Evolutionary conservation across 2,113 vertebrate genomes (phyloP).

Genomic region (Motacilla tschutschensis): DNA sequence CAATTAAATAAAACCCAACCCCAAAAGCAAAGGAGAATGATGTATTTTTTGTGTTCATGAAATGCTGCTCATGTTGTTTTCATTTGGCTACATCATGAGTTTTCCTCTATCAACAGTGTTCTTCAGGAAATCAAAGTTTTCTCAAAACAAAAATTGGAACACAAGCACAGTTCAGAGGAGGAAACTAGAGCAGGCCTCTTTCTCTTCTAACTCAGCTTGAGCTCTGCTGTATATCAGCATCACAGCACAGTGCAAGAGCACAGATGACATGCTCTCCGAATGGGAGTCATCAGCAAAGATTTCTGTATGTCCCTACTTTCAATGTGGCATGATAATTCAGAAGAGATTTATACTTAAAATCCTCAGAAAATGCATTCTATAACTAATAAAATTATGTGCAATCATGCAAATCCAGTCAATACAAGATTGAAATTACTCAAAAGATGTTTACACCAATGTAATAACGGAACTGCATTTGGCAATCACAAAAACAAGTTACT

Average conservation of each 20-base stretch:
- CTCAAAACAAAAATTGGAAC: background rate
- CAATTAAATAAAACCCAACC: background rate
- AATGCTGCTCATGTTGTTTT: background rate
- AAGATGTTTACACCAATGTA: constrained; percentile 56
- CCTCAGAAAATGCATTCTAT: constrained; percentile 16
- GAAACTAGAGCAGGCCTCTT: background rate
- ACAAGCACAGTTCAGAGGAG: background rate
- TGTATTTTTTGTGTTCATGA: rapidly evolving
- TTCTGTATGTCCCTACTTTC: constrained; percentile 11
- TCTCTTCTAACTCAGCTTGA: background rate
- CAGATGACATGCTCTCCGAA: background rate
- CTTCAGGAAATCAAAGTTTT: background rate
- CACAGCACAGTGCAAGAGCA: background rate
- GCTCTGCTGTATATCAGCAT: background rate
- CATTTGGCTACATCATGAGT: background rate
- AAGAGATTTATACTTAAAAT: constrained; percentile 25
- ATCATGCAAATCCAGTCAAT: constrained; percentile 48
- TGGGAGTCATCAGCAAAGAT: constrained; percentile 11
- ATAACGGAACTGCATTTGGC: constrained; percentile 53
- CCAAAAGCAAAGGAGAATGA: background rate
- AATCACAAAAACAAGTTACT: constrained; percentile 56
- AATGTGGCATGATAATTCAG: constrained; percentile 10
- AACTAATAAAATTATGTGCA: constrained; percentile 51
- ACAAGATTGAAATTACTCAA: constrained; percentile 34
- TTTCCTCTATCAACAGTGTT: background rate